These are phyloP conservation scores for Notolepis coatsorum DNA, from an alignment of 2,797 vertebrate species.

Conservation along the genomic window DNA sequence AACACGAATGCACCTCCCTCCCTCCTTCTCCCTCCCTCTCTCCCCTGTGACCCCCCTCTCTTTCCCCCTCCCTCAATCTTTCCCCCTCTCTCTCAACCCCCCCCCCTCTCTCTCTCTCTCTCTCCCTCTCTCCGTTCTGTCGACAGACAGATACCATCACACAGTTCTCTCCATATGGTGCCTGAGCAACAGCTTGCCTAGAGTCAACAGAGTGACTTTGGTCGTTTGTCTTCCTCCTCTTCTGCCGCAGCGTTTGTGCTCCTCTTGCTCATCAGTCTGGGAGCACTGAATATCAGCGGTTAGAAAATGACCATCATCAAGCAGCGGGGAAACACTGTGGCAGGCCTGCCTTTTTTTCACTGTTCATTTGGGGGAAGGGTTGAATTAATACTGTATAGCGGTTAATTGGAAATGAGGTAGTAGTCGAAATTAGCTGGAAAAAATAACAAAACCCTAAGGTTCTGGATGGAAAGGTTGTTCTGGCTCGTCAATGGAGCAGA, in stretches of 20 bases:
- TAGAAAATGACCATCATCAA: slow-evolving; percentile 6
- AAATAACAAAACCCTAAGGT: too few species aligned
- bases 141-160: not conserved
- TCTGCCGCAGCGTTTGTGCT: not conserved
- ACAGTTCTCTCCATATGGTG: not conserved
- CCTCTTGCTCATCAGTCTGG: not conserved
- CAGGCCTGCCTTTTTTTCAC: not conserved
- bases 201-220: not conserved
- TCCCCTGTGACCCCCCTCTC: too few species aligned
- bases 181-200: not conserved
- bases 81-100: too few species aligned
- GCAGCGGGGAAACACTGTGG: not conserved
- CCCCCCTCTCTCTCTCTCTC: slow-evolving; percentile 9
- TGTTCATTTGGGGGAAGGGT: not conserved
- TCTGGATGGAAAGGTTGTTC: not conserved
- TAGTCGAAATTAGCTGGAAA: not conserved
- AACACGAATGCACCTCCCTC: too few species aligned
- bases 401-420: not conserved
- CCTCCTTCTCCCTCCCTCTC: slow-evolving; percentile 1
- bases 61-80: too few species aligned
- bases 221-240: not conserved
- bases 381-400: not conserved
- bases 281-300: not conserved
- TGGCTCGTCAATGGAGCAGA: not conserved
- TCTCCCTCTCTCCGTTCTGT: slow-evolving; percentile 7